Base-by-base conservation (phyloP, 2,888 invertebrate genomes). In the Diarsia rubi region DNA sequence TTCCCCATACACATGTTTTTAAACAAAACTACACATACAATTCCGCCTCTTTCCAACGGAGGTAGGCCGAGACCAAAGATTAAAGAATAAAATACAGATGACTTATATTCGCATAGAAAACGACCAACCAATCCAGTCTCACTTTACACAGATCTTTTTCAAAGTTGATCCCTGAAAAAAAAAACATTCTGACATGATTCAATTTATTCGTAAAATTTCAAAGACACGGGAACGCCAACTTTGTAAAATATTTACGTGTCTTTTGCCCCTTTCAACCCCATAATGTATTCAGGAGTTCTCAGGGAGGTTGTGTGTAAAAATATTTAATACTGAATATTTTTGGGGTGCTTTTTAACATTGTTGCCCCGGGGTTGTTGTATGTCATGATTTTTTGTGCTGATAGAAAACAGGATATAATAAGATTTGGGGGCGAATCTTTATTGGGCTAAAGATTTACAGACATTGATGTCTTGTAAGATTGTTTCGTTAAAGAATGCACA, bases 171-270 rank as follows among this genome's bases (percentile, higher is more conserved):
- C 49, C 42, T 14, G 37, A 63, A 78, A 77, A 75, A 78, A 78
- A 73, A 47, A 75, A 71, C 76, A 71, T 64, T 66, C 27, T 72
- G 79, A 80, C 72, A 78, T 76, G 78, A 78, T 71, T 81, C 82
- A 83, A 86, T 84, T 81, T 85, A 77, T 82, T 73, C 63, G 49
- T 68, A 78, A 78, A 59, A 80, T 68, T 74, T 71, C 62, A 75
- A 73, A 87, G 86, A 90, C 88, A 89, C 84, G 87, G 82, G 86
- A 87, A 89, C 86, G 81, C 88, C 90, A 79, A 82, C 88, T 86
- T 83, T 89, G 89, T 92, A 88, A 92, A 93, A 91, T 92, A 92
- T 92, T 93, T 90, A 91, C 92, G 89, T 89, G 90, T 92, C 90
- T 91, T 91, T 90, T 79, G 69, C 89, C 87, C 86, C 88, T 88